Percentiles rank a stretch among this genome's conserved stretches.
phyloP scores from a whole-genome alignment of 2,797 vertebrate species.

The Liasis olivaceus region DNA sequence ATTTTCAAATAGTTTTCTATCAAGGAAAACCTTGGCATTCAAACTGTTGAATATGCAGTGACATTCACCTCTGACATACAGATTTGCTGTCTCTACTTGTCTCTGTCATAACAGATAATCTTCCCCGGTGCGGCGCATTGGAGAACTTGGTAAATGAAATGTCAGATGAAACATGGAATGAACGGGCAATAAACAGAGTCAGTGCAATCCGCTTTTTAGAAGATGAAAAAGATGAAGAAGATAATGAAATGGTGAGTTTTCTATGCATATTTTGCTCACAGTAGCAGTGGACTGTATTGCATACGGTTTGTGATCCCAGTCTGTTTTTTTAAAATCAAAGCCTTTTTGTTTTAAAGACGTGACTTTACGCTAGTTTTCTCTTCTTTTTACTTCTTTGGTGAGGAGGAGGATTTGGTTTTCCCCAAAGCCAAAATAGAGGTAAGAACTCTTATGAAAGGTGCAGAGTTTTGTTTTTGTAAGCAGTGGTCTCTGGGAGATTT shows the following conservation, averaged over 20 bases:
- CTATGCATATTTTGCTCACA: not conserved
- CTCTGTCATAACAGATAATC: slow-evolving; percentile 78
- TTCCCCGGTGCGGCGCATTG: slow-evolving; percentile 90
- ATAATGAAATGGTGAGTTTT: slow-evolving; percentile 86
- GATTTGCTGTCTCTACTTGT: not conserved
- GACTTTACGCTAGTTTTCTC: not conserved
- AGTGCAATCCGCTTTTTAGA: slow-evolving; percentile 96
- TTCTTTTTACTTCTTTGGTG: slow-evolving; percentile 37
- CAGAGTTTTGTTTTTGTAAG: slow-evolving; percentile 38
- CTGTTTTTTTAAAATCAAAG: not conserved
- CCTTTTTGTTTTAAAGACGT: not conserved
- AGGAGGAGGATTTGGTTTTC: slow-evolving; percentile 31
- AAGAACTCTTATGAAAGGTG: slow-evolving; percentile 39
- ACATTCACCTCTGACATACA: not conserved
- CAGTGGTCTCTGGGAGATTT: slow-evolving; percentile 24
- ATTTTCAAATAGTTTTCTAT: not conserved
- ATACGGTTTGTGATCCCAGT: not conserved
- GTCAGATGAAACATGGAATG: slow-evolving; percentile 90
- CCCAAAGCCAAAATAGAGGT: slow-evolving; percentile 44
- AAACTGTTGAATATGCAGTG: not conserved
- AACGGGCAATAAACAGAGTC: slow-evolving; percentile 84
- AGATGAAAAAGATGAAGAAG: slow-evolving; percentile 87
- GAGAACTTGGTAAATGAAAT: slow-evolving; percentile 90
- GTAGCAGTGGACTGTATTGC: slow-evolving; percentile 8
- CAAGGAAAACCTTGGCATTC: not conserved